Base-by-base conservation (phyloP, 2,113 vertebrate species). In the Lamprotornis superbus region DNA sequence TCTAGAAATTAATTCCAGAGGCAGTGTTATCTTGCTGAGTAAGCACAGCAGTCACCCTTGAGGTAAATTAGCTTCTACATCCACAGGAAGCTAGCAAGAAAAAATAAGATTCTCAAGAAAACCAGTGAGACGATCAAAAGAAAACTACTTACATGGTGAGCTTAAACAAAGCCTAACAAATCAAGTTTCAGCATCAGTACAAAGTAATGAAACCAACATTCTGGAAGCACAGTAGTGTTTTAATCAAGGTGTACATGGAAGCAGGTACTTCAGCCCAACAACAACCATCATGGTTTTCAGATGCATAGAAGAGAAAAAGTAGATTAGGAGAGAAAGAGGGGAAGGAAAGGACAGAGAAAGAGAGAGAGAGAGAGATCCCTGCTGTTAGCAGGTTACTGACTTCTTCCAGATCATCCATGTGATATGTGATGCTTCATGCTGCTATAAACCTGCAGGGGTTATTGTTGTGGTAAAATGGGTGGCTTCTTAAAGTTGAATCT, bases 21-120 rank as follows among this genome's bases (percentile, higher is more conserved):
- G 18, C 40, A 70, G 35, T 69, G 23, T 49, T 55, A 60, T 70
- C 61, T 88, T 80, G 20, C 67, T 93, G 75, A 83, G n/a, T 49
- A 93, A 93, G 77, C 57, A 78, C 87, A 94, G 73, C 44, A 95
- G 46, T 89, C 7, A 8, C 53, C 39, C 60, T 75, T 65, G 52
- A 88, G 81, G 73, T 77, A 93, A 68, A 76, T 80, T 12, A 3
- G 15, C 52, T 92, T 91, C 55, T 75, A 50, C 59, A 70, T 57
- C 50, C 70, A 79, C 70, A 74, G 81, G 73, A 87, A 71, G 22
- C 25, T 74, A 84, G 50, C 1, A 61, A 59, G 25, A 28, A 84
- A 90, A 84, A 68, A 24, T 20, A 75, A 63, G 74, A 75, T 85
- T 78, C 77, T 86, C 56, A 67, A 65, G 70, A 79, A 90, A 90